Evolutionary conservation across 2,888 invertebrate genomes (phyloP).

Genomic region (Neoaliturus tenellus): DNA sequence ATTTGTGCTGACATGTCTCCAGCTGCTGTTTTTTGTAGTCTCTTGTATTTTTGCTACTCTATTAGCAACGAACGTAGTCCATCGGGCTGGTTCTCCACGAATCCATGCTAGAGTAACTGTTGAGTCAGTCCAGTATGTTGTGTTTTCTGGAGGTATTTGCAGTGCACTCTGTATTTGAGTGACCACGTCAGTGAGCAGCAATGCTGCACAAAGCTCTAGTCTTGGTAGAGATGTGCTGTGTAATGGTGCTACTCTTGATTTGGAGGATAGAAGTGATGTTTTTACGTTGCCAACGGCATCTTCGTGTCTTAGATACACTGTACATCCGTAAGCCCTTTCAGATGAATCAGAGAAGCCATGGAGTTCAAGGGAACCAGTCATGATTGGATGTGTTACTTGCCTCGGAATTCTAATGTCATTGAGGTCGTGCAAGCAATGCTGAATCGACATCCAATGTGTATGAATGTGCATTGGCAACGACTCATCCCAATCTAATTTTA

Average conservation of each 20-base stretch:
- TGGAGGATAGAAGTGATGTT: background rate
- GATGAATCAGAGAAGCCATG: constrained; percentile 23
- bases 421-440: background rate
- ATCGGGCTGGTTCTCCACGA: constrained; percentile 59
- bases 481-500: constrained; percentile 51
- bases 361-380: background rate
- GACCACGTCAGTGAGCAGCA: background rate
- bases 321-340: constrained; percentile 11
- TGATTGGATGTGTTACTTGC: background rate
- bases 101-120: constrained; percentile 18
- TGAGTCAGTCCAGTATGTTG: constrained; percentile 45
- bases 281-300: constrained; percentile 13
- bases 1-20: background rate
- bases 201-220: constrained; percentile 19
- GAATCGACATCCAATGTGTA: background rate
- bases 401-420: background rate
- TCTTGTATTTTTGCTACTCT: constrained; percentile 64
- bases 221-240: constrained; percentile 17
- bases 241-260: constrained; percentile 23
- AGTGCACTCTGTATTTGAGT: background rate
- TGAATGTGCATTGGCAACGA: background rate
- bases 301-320: constrained; percentile 4
- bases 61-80: constrained; percentile 66
- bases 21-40: background rate
- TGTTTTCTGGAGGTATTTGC: background rate